Evolutionary conservation across 2,113 vertebrate genomes (phyloP).

Genomic region (Cromileptes altivelis): DNA sequence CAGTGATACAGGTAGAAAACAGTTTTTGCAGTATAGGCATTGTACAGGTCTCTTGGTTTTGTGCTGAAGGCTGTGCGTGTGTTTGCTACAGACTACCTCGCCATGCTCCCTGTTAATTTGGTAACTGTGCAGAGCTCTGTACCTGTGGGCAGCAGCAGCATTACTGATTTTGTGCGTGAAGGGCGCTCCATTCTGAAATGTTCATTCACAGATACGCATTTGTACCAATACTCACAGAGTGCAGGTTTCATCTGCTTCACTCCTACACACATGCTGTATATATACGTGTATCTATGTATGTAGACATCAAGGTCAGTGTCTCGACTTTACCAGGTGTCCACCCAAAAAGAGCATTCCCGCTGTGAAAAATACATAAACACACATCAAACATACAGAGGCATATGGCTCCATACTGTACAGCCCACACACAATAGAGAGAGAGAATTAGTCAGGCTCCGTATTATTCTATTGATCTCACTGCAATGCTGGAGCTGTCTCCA

Average conservation of each 20-base stretch:
- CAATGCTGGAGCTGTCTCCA: slow-evolving; percentile 40
- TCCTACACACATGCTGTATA: slow-evolving; percentile 18
- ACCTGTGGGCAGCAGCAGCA: slow-evolving; percentile 22
- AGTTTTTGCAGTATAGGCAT: not conserved
- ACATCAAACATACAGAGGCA: slow-evolving; percentile 24
- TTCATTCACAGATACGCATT: slow-evolving; percentile 41
- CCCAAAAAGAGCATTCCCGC: slow-evolving; percentile 30
- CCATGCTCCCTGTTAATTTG: slow-evolving; percentile 9
- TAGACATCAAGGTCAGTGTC: not conserved
- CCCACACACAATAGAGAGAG: slow-evolving; percentile 40
- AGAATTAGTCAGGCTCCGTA: slow-evolving; percentile 50
- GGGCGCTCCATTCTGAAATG: slow-evolving; percentile 40
- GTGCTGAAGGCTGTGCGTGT: not conserved
- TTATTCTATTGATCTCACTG: slow-evolving; percentile 65
- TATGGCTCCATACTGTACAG: slow-evolving; percentile 25
- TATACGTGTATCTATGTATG: not conserved
- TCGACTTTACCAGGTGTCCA: slow-evolving; percentile 1
- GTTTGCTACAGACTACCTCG: not conserved
- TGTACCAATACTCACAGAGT: not conserved
- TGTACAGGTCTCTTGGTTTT: not conserved
- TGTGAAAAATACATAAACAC: slow-evolving; percentile 17
- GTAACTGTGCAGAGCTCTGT: slow-evolving; percentile 2
- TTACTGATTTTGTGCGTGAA: slow-evolving; percentile 45
- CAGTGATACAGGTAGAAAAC: slow-evolving; percentile 40
- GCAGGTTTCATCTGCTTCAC: slow-evolving; percentile 29